Evolutionary conservation across 2,113 vertebrate species (phyloP).

Genomic region (Egretta garzetta): DNA sequence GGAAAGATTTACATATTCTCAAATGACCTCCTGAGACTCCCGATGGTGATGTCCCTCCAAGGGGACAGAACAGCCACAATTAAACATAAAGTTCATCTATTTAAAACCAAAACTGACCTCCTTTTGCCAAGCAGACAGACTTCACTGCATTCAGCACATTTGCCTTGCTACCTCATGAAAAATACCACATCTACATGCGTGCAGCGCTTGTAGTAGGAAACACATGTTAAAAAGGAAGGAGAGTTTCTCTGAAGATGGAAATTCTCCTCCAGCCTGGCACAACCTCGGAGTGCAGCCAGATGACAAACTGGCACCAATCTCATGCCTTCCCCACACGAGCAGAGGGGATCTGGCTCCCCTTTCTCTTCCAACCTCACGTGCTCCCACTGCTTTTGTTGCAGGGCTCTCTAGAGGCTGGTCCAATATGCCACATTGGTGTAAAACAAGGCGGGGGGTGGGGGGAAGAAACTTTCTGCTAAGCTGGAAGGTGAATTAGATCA

Average conservation of each 20-base stretch:
- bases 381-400: neutral
- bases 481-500: neutral
- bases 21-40: constrained; percentile 19
- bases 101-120: neutral
- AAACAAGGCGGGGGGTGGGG: accelerated
- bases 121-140: neutral
- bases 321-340: neutral
- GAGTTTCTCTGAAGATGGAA: neutral
- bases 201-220: accelerated
- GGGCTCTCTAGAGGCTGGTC: neutral
- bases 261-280: neutral
- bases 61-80: neutral
- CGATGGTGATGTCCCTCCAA: neutral
- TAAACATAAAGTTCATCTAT: neutral
- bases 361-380: neutral
- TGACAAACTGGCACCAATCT: neutral
- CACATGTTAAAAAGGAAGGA: neutral
- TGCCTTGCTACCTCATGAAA: neutral
- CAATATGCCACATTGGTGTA: accelerated
- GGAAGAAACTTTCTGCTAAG: neutral
- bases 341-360: neutral
- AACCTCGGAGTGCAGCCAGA: neutral
- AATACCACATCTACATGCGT: accelerated
- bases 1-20: constrained; percentile 29
- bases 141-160: neutral